Evolutionary conservation across 1,140 invertebrate genomes (phyloP), one percentile per base, ranked within the genome.

Genomic region (Drosophila takahashii): DNA sequence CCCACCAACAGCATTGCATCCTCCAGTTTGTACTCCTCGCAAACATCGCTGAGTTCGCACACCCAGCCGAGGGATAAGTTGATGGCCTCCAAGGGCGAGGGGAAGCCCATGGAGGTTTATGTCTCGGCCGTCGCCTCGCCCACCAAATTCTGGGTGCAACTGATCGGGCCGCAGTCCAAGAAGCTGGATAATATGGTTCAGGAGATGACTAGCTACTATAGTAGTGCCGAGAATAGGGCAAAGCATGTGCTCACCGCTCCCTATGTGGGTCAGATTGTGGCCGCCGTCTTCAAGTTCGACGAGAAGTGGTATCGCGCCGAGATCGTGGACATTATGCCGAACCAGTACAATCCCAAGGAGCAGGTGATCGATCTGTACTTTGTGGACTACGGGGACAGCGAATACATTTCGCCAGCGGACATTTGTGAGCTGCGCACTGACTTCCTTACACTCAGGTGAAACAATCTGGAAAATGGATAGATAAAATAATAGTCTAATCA

Each of bases 131-230:
- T 97, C 54, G 95, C 95, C 16, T 95, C 94, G n/a, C 96, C 96
- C 11, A 94, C 94, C 1, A 94, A 95, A 26, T 97, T 98, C 92
- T 98, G 97, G 96, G 93, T 97, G 15, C 97, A 98, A 93, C 94
- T 97, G 44, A 93, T 96, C 34, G 95, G 95, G 0, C 93, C 95
- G 1, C 94, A 95, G 80, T 94, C 95, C 4, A 93, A 94, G 6
- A 94, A 96, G 78, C 92, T 97, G 6, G 96, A 97, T 90, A 93
- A 94, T 45, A 93, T 98, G 47, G 95, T 96, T 13, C 93, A 95
- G 9, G 93, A 95, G 59, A 97, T 97, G 96, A 96, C 96, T 2
- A 94, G 94, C 7, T 97, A 96, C 90, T 97, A 97, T 84, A 90
- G 92, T 37, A 93, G 94, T 34, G 89, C 93, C 56, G 94, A 95